phyloP scores from a whole-genome alignment of 2,113 vertebrate genomes.

The Hydropotes inermis region DNA sequence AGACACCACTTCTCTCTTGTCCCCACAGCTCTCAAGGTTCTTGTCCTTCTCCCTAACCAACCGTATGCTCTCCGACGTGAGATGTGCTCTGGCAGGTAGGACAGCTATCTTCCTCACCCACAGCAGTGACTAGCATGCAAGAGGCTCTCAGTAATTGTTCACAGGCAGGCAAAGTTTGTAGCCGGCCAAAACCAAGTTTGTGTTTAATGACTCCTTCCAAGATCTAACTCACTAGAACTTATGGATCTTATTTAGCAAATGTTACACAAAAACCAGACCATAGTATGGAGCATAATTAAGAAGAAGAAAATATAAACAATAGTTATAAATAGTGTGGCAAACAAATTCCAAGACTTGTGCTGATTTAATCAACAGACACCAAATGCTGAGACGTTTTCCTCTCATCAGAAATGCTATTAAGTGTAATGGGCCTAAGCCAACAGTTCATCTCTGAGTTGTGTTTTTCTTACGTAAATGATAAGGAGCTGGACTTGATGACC shows the following conservation, averaged over 20 bases:
- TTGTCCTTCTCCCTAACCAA: neutral
- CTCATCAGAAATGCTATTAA: neutral
- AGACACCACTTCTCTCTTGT: neutral
- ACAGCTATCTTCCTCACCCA: neutral
- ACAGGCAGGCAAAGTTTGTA: neutral
- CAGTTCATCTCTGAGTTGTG: neutral
- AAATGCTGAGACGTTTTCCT: neutral
- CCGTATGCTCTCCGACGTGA: neutral
- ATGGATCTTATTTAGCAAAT: neutral
- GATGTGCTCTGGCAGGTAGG: neutral
- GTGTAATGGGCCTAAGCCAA: neutral
- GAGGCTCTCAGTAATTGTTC: neutral
- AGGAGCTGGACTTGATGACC: neutral
- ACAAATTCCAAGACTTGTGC: neutral
- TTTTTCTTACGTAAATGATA: neutral
- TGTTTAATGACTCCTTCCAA: neutral
- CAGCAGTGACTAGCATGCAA: neutral
- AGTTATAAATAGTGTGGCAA: constrained; percentile 9
- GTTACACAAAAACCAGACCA: neutral
- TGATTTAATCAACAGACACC: neutral
- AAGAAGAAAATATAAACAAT: constrained; percentile 4
- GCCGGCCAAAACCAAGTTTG: neutral
- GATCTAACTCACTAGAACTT: neutral
- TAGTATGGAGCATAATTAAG: neutral
- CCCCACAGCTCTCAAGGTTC: neutral